A percentile compares a stretch with the other conserved stretches of the same genome.
Conservation (phyloP, 2,888 invertebrate genomes). For the Megalurothrips usitatus region DNA sequence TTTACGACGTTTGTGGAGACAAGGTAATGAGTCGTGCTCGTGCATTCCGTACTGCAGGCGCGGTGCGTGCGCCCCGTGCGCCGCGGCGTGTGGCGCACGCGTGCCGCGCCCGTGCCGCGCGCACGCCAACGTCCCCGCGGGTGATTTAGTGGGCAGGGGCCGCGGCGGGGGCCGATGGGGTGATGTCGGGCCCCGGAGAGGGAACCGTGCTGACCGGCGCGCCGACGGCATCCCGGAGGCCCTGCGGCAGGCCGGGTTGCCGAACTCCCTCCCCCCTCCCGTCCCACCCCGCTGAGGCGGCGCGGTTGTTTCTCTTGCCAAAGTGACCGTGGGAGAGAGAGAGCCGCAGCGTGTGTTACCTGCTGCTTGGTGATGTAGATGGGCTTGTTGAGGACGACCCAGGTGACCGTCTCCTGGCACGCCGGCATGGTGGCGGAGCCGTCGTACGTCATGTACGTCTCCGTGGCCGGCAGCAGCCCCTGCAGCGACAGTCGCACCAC, state of each 20-base stretch:
- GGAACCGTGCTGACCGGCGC: no score
- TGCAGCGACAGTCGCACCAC: conserved; percentile 81
- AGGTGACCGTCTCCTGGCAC: conserved; percentile 97
- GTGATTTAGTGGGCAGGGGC: conserved; percentile 1
- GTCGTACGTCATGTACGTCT: conserved; percentile 97
- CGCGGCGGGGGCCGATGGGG: no score
- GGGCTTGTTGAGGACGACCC: conserved; percentile 97
- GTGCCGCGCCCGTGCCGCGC: background rate
- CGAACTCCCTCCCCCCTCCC: background rate
- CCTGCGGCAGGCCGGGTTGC: no score
- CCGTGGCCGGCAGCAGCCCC: conserved; percentile 85
- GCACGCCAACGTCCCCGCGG: background rate
- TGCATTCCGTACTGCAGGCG: background rate
- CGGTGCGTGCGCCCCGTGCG: background rate
- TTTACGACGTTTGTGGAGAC: conserved; percentile 15
- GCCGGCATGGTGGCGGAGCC: conserved; percentile 96
- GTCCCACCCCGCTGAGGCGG: background rate
- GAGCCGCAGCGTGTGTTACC: conserved; percentile 61
- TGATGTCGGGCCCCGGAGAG: no score
- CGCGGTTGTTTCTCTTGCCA: background rate
- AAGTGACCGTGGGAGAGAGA: background rate
- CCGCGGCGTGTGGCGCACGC: background rate
- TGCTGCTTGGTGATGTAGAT: conserved; percentile 97
- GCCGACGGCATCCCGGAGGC: no score
- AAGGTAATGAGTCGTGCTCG: background rate